phyloP scores from a whole-genome alignment of 2,113 vertebrate genomes.

The Gulo gulo region DNA sequence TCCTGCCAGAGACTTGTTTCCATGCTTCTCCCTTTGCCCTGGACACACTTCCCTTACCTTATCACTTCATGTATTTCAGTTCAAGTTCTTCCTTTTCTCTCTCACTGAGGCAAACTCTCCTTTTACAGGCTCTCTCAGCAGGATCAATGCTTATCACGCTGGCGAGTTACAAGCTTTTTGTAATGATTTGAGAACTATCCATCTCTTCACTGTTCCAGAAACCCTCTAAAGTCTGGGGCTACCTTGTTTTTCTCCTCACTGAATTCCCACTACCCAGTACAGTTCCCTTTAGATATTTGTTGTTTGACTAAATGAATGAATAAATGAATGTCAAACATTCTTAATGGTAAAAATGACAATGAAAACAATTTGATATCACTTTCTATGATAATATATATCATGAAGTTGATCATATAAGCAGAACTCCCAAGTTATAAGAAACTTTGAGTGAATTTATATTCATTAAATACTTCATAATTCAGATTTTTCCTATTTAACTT shows the following conservation, averaged over 20 bases:
- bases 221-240: not conserved
- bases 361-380: not conserved
- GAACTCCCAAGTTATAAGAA: constrained; percentile 14
- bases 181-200: not conserved
- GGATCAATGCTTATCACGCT: not conserved
- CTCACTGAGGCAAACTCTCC: not conserved
- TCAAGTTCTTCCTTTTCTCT: not conserved
- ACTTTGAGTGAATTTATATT: constrained; percentile 28
- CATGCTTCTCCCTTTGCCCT: not conserved
- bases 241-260: not conserved
- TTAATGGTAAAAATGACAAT: not conserved
- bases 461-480: constrained; percentile 48
- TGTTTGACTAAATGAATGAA: not conserved
- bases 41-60: not conserved
- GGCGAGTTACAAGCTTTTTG: not conserved
- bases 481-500: constrained; percentile 13
- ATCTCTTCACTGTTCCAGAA: not conserved
- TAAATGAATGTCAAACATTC: not conserved
- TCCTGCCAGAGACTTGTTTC: not conserved
- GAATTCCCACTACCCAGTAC: not conserved
- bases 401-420: not conserved
- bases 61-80: not conserved
- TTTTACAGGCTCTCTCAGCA: not conserved
- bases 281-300: not conserved
- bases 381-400: not conserved